A percentile compares a stretch with the other conserved stretches of the same genome.
phyloP scores from a whole-genome alignment of 2,797 vertebrate species.

The Enoplosus armatus region DNA sequence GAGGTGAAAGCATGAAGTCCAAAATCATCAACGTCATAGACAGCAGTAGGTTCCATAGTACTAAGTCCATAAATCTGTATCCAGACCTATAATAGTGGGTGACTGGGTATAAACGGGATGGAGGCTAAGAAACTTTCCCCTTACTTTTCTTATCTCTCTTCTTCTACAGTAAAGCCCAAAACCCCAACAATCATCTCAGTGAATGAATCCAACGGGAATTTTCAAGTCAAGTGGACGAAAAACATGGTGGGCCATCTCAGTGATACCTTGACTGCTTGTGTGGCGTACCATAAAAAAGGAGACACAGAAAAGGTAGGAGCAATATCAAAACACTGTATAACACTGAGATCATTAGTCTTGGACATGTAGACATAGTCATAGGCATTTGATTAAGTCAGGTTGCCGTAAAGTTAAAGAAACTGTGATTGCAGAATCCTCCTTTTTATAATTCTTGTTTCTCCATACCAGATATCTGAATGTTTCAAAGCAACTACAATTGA shows the following conservation, averaged over 20 bases:
- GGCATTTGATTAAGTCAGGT: neutral
- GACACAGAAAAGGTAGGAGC: constrained; percentile 21
- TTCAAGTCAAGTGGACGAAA: constrained; percentile 46
- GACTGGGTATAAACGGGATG: too few species aligned
- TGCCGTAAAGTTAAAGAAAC: neutral
- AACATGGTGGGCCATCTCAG: accelerated
- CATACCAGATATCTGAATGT: accelerated
- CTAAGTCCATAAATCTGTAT: neutral
- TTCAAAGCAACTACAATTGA: accelerated
- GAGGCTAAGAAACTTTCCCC: neutral
- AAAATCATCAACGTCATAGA: accelerated
- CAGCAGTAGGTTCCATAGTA: constrained; percentile 56
- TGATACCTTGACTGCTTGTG: accelerated
- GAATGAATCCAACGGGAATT: constrained; percentile 7
- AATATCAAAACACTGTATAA: neutral
- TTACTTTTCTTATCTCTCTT: neutral
- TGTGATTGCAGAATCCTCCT: neutral
- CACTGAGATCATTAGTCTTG: neutral
- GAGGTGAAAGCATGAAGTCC: accelerated
- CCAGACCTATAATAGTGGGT: too few species aligned
- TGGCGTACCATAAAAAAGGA: constrained; percentile 62
- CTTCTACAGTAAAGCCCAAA: constrained; percentile 66
- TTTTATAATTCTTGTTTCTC: neutral
- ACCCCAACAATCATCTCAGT: constrained; percentile 54
- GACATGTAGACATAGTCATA: neutral